These are phyloP conservation scores for Drosophila parthenogenetica DNA, from an alignment of 2,888 invertebrate species.

Conservation along the genomic window DNA sequence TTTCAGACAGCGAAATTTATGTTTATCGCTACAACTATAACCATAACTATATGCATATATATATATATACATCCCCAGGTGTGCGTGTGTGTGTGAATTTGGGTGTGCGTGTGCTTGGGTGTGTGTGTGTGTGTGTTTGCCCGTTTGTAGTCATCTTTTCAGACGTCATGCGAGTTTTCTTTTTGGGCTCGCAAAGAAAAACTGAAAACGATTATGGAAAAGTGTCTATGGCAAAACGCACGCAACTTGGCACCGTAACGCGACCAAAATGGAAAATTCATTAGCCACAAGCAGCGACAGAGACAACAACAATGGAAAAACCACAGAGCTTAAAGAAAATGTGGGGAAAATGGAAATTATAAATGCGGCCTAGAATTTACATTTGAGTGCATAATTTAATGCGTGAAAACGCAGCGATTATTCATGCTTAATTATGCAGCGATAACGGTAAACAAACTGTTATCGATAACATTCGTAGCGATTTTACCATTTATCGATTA, in stretches of 20 bases:
- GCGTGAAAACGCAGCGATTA: constrained; percentile 39
- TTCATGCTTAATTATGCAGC: constrained; percentile 7
- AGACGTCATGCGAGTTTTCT: constrained; percentile 15
- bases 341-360: constrained; percentile 23
- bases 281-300: constrained; percentile 30
- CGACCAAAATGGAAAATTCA: constrained; percentile 52
- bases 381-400: constrained; percentile 43
- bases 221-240: constrained; percentile 65
- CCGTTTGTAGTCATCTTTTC: constrained; percentile 33
- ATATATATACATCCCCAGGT: constrained; percentile 1
- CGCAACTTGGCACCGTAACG: constrained; percentile 54
- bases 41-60: constrained; percentile 44
- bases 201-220: constrained; percentile 66
- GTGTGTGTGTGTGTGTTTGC: constrained; percentile 24
- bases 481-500: neutral
- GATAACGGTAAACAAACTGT: neutral
- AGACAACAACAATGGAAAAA: constrained; percentile 45
- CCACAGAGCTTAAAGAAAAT: constrained; percentile 29
- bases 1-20: constrained; percentile 74
- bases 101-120: constrained; percentile 27
- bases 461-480: neutral
- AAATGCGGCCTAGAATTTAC: constrained; percentile 65
- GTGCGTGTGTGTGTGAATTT: constrained; percentile 17
- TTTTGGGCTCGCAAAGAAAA: constrained; percentile 53
- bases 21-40: constrained; percentile 59